These are phyloP conservation scores for Spinibarbus caldwelli DNA, from an alignment of 2,797 vertebrate genomes.

Conservation along the genomic window DNA sequence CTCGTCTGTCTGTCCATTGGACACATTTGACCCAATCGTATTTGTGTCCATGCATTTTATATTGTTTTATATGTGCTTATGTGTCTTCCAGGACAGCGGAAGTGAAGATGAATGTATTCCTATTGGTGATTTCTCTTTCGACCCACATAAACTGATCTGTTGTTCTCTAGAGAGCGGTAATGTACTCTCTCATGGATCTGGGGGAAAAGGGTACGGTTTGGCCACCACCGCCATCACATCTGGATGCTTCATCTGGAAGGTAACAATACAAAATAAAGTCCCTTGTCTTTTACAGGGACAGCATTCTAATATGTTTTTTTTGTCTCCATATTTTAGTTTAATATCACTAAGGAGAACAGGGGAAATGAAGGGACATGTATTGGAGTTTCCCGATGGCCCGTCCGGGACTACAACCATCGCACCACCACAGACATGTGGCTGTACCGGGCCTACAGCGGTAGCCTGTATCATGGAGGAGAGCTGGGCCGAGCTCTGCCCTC, in stretches of 20 bases:
- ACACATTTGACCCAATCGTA: not conserved
- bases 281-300: not conserved
- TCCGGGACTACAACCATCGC: slow-evolving; percentile 84
- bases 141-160: slow-evolving; percentile 82
- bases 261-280: slow-evolving; percentile 44
- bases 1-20: not conserved
- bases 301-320: too few species aligned
- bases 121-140: slow-evolving; percentile 85
- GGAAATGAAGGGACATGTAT: slow-evolving; percentile 84
- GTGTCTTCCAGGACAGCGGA: slow-evolving; percentile 67
- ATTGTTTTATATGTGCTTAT: not conserved
- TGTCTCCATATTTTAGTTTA: slow-evolving; percentile 70
- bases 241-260: slow-evolving; percentile 86
- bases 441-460: slow-evolving; percentile 84
- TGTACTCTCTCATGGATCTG: slow-evolving; percentile 81
- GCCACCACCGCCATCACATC: slow-evolving; percentile 84
- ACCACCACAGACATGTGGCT: slow-evolving; percentile 87
- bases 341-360: slow-evolving; percentile 83
- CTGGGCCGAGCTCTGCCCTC: slow-evolving; percentile 80
- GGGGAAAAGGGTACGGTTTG: slow-evolving; percentile 84
- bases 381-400: slow-evolving; percentile 82
- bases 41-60: not conserved
- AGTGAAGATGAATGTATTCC: slow-evolving; percentile 82
- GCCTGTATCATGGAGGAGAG: slow-evolving; percentile 83
- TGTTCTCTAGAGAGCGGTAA: slow-evolving; percentile 82